phyloP scores from a whole-genome alignment of 2,113 vertebrate species.

The Sinosuthora webbiana region DNA sequence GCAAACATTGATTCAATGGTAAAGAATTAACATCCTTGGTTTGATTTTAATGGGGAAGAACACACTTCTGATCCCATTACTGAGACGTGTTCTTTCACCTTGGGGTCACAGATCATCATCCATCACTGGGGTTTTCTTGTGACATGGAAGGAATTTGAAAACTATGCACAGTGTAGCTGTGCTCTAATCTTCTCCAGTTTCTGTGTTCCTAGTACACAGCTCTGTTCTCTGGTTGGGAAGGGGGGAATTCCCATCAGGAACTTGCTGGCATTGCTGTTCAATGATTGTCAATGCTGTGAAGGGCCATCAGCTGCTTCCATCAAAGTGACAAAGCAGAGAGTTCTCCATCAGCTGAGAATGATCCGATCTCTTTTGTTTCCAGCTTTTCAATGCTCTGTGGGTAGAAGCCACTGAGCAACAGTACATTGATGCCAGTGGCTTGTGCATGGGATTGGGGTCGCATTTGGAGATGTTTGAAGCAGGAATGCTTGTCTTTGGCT shows the following conservation, averaged over 20 bases:
- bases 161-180: background rate
- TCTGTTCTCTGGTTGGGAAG: background rate
- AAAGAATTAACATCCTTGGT: background rate
- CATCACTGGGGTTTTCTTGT: background rate
- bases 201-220: background rate
- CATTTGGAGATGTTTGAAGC: background rate
- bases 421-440: accelerated
- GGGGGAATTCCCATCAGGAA: background rate
- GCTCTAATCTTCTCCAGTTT: background rate
- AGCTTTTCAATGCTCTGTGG: background rate
- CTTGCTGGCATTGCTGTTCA: background rate
- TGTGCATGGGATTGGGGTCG: too few species aligned
- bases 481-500: background rate
- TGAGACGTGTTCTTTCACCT: background rate
- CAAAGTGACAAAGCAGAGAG: background rate
- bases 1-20: background rate
- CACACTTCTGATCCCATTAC: background rate
- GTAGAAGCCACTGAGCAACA: background rate
- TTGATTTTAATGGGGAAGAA: background rate
- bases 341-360: background rate
- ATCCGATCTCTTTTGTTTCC: background rate
- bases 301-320: background rate
- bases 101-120: background rate
- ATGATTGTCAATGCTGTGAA: accelerated
- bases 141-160: background rate